Percentiles rank a stretch among this genome's conserved stretches.
Evolutionary conservation across 1,140 invertebrate species (phyloP).

Genomic region (Panonychus citri): DNA sequence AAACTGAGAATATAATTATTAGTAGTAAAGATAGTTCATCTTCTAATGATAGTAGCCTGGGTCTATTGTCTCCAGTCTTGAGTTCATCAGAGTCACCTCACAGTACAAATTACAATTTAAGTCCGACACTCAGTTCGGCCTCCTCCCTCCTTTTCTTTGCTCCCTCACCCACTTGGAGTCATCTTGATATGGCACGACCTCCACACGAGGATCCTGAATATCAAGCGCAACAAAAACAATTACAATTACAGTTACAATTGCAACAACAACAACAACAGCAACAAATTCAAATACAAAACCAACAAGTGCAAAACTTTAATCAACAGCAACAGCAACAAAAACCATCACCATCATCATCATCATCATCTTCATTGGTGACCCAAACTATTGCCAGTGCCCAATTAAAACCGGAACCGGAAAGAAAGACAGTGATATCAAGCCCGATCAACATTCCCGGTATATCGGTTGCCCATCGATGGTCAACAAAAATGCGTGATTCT

Average conservation of each 20-base stretch:
- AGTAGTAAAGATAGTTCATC: background rate
- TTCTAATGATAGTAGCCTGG: background rate
- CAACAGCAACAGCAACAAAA: too few relatives aligned
- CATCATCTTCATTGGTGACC: too few relatives aligned
- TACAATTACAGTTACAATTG: background rate
- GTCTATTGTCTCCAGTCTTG: background rate
- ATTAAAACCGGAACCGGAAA: background rate
- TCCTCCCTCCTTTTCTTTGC: background rate
- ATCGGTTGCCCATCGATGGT: background rate
- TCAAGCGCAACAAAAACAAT: background rate
- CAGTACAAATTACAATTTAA: background rate
- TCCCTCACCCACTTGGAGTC: slow-evolving; percentile 21
- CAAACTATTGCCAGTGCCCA: too few relatives aligned
- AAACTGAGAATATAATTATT: background rate
- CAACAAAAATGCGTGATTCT: background rate
- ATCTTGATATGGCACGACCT: slow-evolving; percentile 75
- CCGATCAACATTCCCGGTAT: slow-evolving; percentile 2
- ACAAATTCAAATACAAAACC: background rate
- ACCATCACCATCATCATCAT: too few relatives aligned
- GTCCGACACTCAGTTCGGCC: background rate
- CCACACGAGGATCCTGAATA: slow-evolving; percentile 43
- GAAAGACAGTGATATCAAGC: background rate
- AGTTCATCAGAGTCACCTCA: background rate
- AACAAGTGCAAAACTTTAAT: background rate
- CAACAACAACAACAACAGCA: background rate